phyloP scores from a whole-genome alignment of 2,113 vertebrate species.

The Hepsetus odoe region DNA sequence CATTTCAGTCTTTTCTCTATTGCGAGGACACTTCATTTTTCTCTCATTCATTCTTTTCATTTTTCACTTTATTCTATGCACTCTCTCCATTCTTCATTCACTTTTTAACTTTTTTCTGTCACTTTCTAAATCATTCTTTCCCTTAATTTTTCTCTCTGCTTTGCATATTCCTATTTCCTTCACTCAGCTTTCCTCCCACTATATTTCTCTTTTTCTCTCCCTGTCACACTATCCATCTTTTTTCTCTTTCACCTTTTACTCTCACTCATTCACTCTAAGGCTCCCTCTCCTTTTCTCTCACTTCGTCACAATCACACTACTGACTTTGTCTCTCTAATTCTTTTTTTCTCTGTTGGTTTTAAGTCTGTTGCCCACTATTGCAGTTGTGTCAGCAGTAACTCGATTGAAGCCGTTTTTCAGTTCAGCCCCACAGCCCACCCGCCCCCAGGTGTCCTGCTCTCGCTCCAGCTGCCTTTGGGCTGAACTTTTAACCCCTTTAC shows the following conservation, averaged over 20 bases:
- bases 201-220: background rate
- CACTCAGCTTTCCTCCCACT: background rate
- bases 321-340: constrained; percentile 62
- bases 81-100: too few relatives aligned
- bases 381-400: constrained; percentile 63
- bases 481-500: constrained; percentile 73
- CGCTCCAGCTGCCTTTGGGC: constrained; percentile 29
- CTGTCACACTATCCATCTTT: constrained; percentile 2
- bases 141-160: constrained; percentile 49
- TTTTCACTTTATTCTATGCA: too few relatives aligned
- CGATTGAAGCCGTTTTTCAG: constrained; percentile 75
- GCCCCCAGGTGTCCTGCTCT: constrained; percentile 8
- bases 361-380: constrained; percentile 64
- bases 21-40: too few relatives aligned
- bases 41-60: background rate
- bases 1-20: too few relatives aligned
- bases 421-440: background rate
- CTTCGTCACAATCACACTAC: too few relatives aligned
- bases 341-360: constrained; percentile 59
- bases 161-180: too few relatives aligned
- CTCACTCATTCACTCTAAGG: background rate
- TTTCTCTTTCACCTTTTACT: constrained; percentile 55
- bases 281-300: constrained; percentile 38
- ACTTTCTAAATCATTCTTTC: background rate
- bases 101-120: too few relatives aligned